Evolutionary conservation across 2,888 invertebrate genomes (phyloP), one percentile per base, ranked within the genome.

Genomic region (Dicyrtomina minuta): DNA sequence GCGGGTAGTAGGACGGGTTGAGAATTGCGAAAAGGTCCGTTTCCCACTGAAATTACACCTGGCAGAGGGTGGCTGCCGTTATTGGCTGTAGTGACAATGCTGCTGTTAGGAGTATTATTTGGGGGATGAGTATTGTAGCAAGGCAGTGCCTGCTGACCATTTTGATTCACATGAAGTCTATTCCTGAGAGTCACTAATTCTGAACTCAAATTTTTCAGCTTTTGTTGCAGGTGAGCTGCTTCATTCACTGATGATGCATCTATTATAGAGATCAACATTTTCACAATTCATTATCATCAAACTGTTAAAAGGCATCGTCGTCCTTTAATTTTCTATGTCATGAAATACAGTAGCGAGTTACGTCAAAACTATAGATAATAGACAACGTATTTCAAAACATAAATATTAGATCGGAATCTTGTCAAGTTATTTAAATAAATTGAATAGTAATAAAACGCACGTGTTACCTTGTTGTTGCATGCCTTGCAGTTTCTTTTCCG

Each of bases 401-500:
- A n/a, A n/a, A n/a, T n/a, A n/a, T n/a, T n/a, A n/a, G n/a, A n/a
- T n/a, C n/a, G n/a, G n/a, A n/a, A n/a, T n/a, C n/a, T n/a, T n/a
- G n/a, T n/a, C n/a, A n/a, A n/a, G n/a, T n/a, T n/a, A n/a, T n/a
- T n/a, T n/a, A n/a, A n/a, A n/a, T n/a, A n/a, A n/a, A n/a, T n/a
- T n/a, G n/a, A n/a, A n/a, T n/a, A n/a, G n/a, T n/a, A n/a, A n/a
- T n/a, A n/a, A n/a, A n/a, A n/a, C n/a, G n/a, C n/a, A n/a, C 33
- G 8, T 33, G 8, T 43, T 70, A 70, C 70, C 70, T 68, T 68
- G 68, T 43, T 60, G 60, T 66, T 75, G 75, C 78, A 88, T 88
- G 94, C 96, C 96, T 89, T 93, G 92, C 81, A 93, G 86, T 85
- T 93, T 93, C 86, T 94, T 93, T 84, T 96, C 96, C 75, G 93